Percentiles rank a stretch among this genome's conserved stretches.
Conservation (phyloP, 1,140 invertebrate species). For the Solenopsis invicta region DNA sequence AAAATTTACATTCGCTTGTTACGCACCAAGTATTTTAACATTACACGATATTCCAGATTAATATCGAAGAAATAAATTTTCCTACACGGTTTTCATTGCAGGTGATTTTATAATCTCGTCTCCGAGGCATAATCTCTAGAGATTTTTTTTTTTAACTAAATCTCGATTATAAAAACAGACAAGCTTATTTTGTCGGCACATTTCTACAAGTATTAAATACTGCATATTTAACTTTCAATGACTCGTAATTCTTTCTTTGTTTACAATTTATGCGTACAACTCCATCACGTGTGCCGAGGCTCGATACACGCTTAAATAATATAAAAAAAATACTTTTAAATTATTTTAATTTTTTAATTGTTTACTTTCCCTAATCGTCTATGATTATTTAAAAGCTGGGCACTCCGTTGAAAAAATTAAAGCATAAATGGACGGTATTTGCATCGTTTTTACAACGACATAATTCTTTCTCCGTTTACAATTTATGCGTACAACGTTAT, state of each 20-base stretch:
- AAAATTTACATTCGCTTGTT: no score
- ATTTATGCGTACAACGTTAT: no score
- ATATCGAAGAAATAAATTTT: not conserved
- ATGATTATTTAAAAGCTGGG: not conserved
- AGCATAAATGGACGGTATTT: no score
- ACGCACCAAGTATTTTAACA: not conserved
- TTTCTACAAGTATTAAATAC: not conserved
- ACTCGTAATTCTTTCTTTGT: not conserved
- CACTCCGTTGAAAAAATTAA: no score
- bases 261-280: not conserved
- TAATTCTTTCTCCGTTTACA: no score
- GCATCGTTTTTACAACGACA: no score
- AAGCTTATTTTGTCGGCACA: not conserved
- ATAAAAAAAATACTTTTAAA: no score
- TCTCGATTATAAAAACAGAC: not conserved
- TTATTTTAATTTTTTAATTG: not conserved
- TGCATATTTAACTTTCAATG: not conserved
- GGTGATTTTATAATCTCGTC: slow-evolving; percentile 23
- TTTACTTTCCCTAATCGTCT: not conserved
- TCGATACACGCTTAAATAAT: no score
- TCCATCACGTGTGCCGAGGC: not conserved
- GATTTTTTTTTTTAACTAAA: not conserved
- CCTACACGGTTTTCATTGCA: not conserved
- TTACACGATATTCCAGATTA: slow-evolving; percentile 14
- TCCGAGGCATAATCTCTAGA: not conserved